Percentiles rank a stretch among this genome's conserved stretches.
phyloP scores from a whole-genome alignment of 2,797 vertebrate genomes.

The Balearica regulorum region DNA sequence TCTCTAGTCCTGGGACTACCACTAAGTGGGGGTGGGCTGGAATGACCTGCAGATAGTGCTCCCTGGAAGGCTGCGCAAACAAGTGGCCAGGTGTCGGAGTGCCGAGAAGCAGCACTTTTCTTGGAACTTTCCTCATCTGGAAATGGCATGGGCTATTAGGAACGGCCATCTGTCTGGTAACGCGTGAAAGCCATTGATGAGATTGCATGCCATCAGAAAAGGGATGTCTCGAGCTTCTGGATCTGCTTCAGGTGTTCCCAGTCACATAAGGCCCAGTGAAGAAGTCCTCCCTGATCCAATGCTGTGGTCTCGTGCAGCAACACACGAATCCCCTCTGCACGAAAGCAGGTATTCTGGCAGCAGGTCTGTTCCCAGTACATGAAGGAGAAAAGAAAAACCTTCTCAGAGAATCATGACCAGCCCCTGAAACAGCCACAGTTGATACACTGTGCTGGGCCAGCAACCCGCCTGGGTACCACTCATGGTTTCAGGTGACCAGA shows the following conservation, averaged over 20 bases:
- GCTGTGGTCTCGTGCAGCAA: neutral
- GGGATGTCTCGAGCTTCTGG: neutral
- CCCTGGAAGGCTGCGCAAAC: neutral
- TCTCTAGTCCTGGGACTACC: neutral
- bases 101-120: neutral
- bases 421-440: neutral
- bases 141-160: neutral
- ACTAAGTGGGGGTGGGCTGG: neutral
- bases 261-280: neutral
- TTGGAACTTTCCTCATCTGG: neutral
- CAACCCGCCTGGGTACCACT: neutral
- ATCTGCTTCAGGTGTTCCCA: neutral
- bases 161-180: rapidly evolving
- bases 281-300: neutral
- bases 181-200: neutral
- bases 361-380: neutral
- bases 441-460: neutral
- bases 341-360: neutral
- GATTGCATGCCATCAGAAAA: neutral
- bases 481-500: neutral
- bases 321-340: neutral
- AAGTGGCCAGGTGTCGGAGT: rapidly evolving
- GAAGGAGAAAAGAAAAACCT: neutral
- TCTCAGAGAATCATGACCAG: neutral
- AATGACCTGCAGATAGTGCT: neutral